Percentiles rank a stretch among this genome's conserved stretches.
phyloP scores from a whole-genome alignment of 1,140 invertebrate genomes.

The Cyclargus thomasi region DNA sequence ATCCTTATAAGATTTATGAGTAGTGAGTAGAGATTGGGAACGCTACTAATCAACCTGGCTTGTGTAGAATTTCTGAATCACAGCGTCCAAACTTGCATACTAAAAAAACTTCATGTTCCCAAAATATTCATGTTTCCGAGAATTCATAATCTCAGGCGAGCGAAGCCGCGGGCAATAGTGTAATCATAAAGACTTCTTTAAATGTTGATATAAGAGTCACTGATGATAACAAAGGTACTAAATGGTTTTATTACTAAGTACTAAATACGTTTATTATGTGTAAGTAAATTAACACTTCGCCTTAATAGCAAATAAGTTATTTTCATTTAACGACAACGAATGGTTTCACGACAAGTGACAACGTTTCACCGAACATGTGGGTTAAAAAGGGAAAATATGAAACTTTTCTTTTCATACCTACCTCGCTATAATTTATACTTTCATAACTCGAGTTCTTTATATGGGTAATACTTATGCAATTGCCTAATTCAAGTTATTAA shows the following conservation, averaged over 20 bases:
- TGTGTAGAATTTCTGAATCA: background rate
- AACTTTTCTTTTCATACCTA: conserved; percentile 1
- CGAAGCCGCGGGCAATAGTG: too few species aligned
- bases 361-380: conserved; percentile 2
- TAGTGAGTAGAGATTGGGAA: background rate
- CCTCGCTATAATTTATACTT: background rate
- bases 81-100: too few species aligned
- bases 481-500: background rate
- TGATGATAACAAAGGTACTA: too few species aligned
- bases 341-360: background rate
- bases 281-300: background rate
- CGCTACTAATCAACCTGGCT: background rate
- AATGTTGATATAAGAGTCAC: too few species aligned
- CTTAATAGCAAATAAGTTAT: background rate
- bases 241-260: too few species aligned
- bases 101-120: too few species aligned
- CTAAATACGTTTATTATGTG: background rate
- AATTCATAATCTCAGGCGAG: too few species aligned
- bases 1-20: conserved; percentile 1
- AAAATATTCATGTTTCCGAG: too few species aligned
- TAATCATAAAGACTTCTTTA: too few species aligned
- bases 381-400: conserved; percentile 3
- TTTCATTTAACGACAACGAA: background rate
- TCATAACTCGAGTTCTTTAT: background rate
- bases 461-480: background rate